A percentile compares a stretch with the other conserved stretches of the same genome.
Evolutionary conservation across 2,113 vertebrate genomes (phyloP).

Genomic region (Corydoras maculifer): DNA sequence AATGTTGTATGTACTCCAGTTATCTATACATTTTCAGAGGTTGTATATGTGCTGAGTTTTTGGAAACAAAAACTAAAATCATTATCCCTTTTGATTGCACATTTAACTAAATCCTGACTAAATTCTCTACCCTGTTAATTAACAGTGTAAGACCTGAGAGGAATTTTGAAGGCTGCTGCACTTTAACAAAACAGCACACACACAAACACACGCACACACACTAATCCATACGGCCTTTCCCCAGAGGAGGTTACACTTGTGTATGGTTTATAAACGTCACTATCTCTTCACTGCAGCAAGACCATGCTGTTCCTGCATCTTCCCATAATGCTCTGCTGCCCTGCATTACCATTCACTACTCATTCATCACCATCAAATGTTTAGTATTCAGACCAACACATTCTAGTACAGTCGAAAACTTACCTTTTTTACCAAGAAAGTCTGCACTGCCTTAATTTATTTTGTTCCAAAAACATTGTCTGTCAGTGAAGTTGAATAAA

Average conservation of each 20-base stretch:
- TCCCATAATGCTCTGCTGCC: conserved; percentile 16
- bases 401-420: too few relatives aligned
- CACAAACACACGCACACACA: conserved; percentile 19
- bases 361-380: neutral
- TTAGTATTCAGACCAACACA: too few relatives aligned
- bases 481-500: too few relatives aligned
- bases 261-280: conserved; percentile 7
- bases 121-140: conserved; percentile 21
- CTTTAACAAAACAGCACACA: neutral
- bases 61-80: neutral
- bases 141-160: conserved; percentile 14
- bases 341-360: neutral
- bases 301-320: neutral
- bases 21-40: too few relatives aligned
- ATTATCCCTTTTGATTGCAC: neutral
- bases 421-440: too few relatives aligned
- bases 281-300: conserved; percentile 36
- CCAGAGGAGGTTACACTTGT: conserved; percentile 14
- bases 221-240: conserved; percentile 12
- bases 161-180: neutral
- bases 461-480: too few relatives aligned
- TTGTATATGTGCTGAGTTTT: neutral
- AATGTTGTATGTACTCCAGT: too few relatives aligned
- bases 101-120: conserved; percentile 16
- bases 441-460: too few relatives aligned